Conservation (phyloP, 2,113 vertebrate species). For the Carassius gibelio region DNA sequence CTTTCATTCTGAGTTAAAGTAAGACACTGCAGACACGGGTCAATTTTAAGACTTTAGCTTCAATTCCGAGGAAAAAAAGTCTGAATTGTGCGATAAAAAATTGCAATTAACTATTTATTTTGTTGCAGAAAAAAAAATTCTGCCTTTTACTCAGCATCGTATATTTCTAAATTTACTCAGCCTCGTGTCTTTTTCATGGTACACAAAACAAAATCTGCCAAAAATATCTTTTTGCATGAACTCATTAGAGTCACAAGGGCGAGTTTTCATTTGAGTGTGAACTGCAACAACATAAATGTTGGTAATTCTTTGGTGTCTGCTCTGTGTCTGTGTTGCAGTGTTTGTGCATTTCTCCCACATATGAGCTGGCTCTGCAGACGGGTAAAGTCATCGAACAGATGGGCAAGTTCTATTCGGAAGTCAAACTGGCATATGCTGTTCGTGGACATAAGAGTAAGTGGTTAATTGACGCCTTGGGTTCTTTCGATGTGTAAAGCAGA, state of each 20-base stretch:
- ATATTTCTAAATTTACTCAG: no score
- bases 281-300: not conserved
- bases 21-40: not conserved
- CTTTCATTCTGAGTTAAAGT: not conserved
- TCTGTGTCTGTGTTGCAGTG: conserved; percentile 75
- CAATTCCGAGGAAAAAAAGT: no score
- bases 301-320: not conserved
- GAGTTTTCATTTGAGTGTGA: not conserved
- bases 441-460: conserved; percentile 88
- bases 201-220: no score
- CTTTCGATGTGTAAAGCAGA: not conserved
- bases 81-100: no score
- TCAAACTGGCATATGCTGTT: conserved; percentile 88
- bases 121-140: no score
- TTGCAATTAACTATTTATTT: no score
- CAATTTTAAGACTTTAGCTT: not conserved
- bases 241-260: not conserved
- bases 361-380: conserved; percentile 80
- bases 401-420: conserved; percentile 87
- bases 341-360: conserved; percentile 91
- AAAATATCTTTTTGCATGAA: not conserved
- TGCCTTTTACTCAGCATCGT: no score
- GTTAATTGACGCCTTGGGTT: no score
- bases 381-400: conserved; percentile 87
- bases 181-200: no score